Conservation (phyloP, 2,113 vertebrate species). For the Xenopus borealis region DNA sequence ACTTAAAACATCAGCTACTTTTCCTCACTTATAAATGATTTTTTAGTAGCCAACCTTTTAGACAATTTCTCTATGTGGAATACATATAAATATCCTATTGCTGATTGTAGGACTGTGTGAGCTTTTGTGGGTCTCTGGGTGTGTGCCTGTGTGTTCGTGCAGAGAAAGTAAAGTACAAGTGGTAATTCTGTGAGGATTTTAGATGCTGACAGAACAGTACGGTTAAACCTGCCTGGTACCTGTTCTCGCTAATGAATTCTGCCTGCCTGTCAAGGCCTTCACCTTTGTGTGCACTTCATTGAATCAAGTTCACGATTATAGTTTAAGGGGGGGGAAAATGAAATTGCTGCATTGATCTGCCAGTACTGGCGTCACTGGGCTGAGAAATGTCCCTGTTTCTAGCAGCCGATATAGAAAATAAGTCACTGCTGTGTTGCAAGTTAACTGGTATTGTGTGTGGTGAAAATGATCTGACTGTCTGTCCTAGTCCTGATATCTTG, state of each 20-base stretch:
- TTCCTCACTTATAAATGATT: too few species aligned
- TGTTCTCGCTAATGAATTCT: constrained; percentile 11
- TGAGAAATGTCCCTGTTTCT: constrained; percentile 14
- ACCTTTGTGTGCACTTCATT: constrained; percentile 31
- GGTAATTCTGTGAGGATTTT: not conserved
- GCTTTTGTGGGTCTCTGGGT: not conserved
- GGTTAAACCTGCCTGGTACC: constrained; percentile 12
- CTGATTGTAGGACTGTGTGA: too few species aligned
- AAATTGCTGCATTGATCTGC: constrained; percentile 35
- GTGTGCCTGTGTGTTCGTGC: not conserved
- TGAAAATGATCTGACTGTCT: not conserved
- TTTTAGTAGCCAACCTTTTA: too few species aligned
- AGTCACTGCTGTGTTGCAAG: constrained; percentile 6
- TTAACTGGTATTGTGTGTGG: not conserved
- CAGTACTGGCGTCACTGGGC: constrained; percentile 5
- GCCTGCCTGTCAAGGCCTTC: constrained; percentile 9
- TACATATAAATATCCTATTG: too few species aligned
- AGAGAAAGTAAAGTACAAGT: not conserved
- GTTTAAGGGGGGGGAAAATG: constrained; percentile 3
- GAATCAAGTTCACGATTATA: constrained; percentile 8
- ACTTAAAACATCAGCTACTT: too few species aligned
- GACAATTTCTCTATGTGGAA: too few species aligned
- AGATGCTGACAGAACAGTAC: not conserved
- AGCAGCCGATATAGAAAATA: constrained; percentile 6
- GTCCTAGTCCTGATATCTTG: constrained; percentile 45